Evolutionary conservation across 2,888 invertebrate genomes (phyloP), one percentile per base, ranked within the genome.

Genomic region (Mimas tiliae): DNA sequence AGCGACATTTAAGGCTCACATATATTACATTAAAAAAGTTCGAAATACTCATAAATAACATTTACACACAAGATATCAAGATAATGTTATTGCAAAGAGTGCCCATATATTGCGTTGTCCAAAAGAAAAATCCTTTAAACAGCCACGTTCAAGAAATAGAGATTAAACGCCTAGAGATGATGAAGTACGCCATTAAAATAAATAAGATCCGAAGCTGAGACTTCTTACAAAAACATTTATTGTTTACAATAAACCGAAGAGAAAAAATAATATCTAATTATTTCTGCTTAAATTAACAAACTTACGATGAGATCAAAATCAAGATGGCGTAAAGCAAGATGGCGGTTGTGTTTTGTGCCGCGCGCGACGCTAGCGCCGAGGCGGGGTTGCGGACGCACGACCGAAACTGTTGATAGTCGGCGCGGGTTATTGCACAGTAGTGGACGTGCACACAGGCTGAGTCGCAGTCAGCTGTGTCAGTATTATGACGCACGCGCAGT

Each of bases 361-460:
- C 94, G 63, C 94, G 94, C 51, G 96, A 95, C 68, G 96, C 95
- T 68, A 97, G 89, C 71, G 97, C 96, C 80, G 96, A 96, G 47
- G 97, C 96, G 50, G 97, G 96, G 68, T 96, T 96, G 78, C 97
- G 95, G 76, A 98, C 95, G 87, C 98, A 98, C 55, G 95, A 93
- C 68, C 96, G 95, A 91, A 97, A 98, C 82, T 97, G 96, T 69
- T 95, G 94, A 87, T 96, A 97, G 91, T 97, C 97, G 47, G 98
- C 95, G 64, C 97, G 94, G 6, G 97, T 98, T 76, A 98, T 97
- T 64, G 98, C 97, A 87, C 98, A 98, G 88, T 96, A 97, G 88
- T 98, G 98, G 69, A 96, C 95, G 82, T 96, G 95, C 62, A 96
- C 96, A 86, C 98, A 98, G 21, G 96, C 95, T 1, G 95, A 94